Base-by-base conservation (phyloP, 2,797 vertebrate genomes). In the Pangasius djambal region DNA sequence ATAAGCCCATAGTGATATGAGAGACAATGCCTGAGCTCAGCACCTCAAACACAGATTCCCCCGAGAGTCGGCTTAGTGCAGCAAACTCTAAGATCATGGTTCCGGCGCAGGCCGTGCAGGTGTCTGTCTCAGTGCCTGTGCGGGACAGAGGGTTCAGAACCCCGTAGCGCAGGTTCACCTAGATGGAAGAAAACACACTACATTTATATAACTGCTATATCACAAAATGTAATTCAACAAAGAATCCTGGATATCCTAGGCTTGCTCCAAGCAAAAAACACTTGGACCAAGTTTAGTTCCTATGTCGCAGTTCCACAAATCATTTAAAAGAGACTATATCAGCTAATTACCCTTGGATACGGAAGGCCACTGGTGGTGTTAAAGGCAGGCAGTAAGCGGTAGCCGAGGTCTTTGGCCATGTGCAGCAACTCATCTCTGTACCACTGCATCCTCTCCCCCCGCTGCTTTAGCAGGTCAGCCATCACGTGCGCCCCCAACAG, bases 291-390 rank as follows among this genome's bases (percentile, higher is more conserved):
- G 34, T 70, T 34, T 15, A 37, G 5, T 10, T 25, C 34, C 16
- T 61, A n/a, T 13, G 22, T 28, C 3, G 1, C n/a, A 81, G 18
- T 37, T 81, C 9, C 3, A 59, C 78, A 20, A 37, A 55, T 55
- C n/a, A 16, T 86, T 40, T 74, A 28, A 74, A 74, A 74, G 13
- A 7, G 22, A 1, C 83, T 28, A 63, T 1, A 72, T 57, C 13
- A n/a, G 52, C 1, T 31, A 2, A n/a, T 40, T 92, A 96, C 97
- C 95, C 97, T 95, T 37, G 97, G 97, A 92, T 97, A 97, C 34
- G 97, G 96, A 94, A 97, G 96, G 94, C 97, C 96, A 94, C 96
- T 97, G 91, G 96, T 96, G 93, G 97, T 97, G 94, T 97, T 97
- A 90, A 97, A 97, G 91, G 97, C 97, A 90, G 97, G 96, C 88